These are phyloP conservation scores for Paracyclopina nana DNA, from an alignment of 1,140 invertebrate genomes.

Conservation along the genomic window DNA sequence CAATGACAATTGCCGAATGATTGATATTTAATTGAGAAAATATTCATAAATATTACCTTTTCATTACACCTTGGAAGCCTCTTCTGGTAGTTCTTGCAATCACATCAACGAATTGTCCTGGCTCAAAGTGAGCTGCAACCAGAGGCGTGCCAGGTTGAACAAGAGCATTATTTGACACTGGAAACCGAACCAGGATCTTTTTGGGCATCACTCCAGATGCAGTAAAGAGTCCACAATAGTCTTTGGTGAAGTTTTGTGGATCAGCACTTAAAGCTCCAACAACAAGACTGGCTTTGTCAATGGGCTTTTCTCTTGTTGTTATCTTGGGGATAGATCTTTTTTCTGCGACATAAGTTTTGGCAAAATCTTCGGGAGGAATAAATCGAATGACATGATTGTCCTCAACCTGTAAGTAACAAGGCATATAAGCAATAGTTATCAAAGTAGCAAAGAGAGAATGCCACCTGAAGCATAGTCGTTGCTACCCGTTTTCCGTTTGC, in stretches of 20 bases:
- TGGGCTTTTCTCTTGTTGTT: too few species aligned
- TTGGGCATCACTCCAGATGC: slow-evolving; percentile 76
- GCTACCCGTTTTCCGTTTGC: slow-evolving; percentile 56
- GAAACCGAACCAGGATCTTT: slow-evolving; percentile 54
- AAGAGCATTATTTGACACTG: slow-evolving; percentile 63
- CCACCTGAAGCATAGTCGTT: slow-evolving; percentile 69
- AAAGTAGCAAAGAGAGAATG: slow-evolving; percentile 17
- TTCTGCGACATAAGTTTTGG: slow-evolving; percentile 25
- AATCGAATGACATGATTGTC: slow-evolving; percentile 94
- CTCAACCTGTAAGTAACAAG: too few species aligned
- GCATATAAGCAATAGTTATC: too few species aligned
- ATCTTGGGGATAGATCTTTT: too few species aligned
- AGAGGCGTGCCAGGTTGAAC: slow-evolving; percentile 74
- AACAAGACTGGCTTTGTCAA: slow-evolving; percentile 44
- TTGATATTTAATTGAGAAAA: too few species aligned
- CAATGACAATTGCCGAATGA: too few species aligned
- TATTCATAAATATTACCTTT: too few species aligned
- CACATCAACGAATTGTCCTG: slow-evolving; percentile 77
- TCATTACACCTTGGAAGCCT: slow-evolving; percentile 97
- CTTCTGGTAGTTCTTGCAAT: slow-evolving; percentile 47
- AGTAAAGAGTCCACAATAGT: slow-evolving; percentile 68
- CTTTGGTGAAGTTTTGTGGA: slow-evolving; percentile 41
- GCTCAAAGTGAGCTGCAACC: slow-evolving; percentile 62
- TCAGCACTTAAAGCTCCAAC: slow-evolving; percentile 75
- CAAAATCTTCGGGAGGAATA: slow-evolving; percentile 55